Base-by-base conservation (phyloP, 2,888 invertebrate species). In the Mesoligia furuncula region DNA sequence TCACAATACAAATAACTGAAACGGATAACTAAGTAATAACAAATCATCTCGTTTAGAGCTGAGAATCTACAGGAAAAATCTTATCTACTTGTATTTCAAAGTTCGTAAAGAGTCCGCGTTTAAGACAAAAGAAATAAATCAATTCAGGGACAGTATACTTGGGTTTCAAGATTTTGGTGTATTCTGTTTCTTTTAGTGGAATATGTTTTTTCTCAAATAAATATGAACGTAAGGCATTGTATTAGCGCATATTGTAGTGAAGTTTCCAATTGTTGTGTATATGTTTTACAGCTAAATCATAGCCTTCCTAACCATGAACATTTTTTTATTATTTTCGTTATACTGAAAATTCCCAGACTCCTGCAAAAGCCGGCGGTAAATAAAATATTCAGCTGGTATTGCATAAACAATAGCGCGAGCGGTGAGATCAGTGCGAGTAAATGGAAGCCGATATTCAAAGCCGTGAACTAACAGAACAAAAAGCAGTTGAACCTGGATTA, bases 1-100 rank as follows among this genome's bases (percentile, higher is more conserved):
- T 11, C 31, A 17, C 24, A 17, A 31, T 31, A 51, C 31, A 42
- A 42, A 54, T 91, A 91, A 90, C 13, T 88, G 86, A 86, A 86
- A 85, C 87, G 78, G 78, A 79, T 82, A 86, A 86, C 84, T 85
- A 17, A 48, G 4, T 39, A 85, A 85, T 51, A 31, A 31, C 51
- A 51, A 51, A 31, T 45, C 42, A 75, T 79, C 77, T 79, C 66
- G 42, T 69, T 73, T 67, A 27, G 69, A 68, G 84, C 72, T 31
- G 79, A 79, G 42, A 51, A 65, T 48, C 24, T 51, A 3, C 9
- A 17, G 9, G 24, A 36, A 51, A 68, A 31, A 5, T 31, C 15
- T 20, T 24, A 67, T 6, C 11, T 9, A n/a, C 17, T 66, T 42
- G 20, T 27, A 66, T 48, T 31, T 48, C 13, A 68, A 3, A 6